Percentiles rank a stretch among this genome's conserved stretches.
Conservation (phyloP, 2,888 invertebrate genomes). For the Heliconius sara region DNA sequence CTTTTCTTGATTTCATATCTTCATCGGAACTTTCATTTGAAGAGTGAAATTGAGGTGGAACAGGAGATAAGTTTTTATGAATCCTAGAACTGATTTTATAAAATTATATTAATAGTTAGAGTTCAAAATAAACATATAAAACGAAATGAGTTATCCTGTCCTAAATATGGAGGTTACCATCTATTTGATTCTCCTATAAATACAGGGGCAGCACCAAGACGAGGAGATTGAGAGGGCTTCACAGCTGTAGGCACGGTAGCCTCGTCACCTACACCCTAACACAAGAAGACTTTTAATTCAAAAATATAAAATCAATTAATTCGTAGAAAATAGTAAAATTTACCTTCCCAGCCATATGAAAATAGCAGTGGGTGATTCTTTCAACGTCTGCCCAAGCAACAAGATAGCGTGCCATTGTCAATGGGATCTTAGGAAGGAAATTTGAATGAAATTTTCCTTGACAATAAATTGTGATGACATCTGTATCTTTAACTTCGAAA, state of each 20-base stretch:
- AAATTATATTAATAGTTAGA: neutral
- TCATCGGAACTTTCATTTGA: slow-evolving; percentile 74
- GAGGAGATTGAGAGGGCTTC: slow-evolving; percentile 59
- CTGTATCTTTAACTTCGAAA: slow-evolving; percentile 78
- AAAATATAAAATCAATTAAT: too few species aligned
- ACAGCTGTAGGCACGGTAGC: slow-evolving; percentile 44
- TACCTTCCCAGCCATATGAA: slow-evolving; percentile 66
- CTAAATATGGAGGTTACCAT: slow-evolving; percentile 54
- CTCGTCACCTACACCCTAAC: slow-evolving; percentile 59
- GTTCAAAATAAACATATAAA: too few species aligned
- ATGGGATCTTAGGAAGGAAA: slow-evolving; percentile 77
- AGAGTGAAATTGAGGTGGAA: slow-evolving; percentile 60
- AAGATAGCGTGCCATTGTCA: slow-evolving; percentile 72
- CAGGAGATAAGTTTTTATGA: slow-evolving; percentile 60
- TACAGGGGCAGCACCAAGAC: slow-evolving; percentile 48
- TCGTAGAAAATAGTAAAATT: neutral
- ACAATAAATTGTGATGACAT: slow-evolving; percentile 80
- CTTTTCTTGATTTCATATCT: slow-evolving; percentile 61
- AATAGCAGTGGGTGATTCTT: slow-evolving; percentile 73
- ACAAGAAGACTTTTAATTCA: neutral
- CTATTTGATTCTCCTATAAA: slow-evolving; percentile 62
- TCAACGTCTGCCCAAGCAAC: slow-evolving; percentile 80
- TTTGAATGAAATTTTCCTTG: slow-evolving; percentile 81
- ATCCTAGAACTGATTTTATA: slow-evolving; percentile 56
- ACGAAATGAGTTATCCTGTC: neutral